phyloP scores from a whole-genome alignment of 1,140 invertebrate species.

The Watersipora subatra region DNA sequence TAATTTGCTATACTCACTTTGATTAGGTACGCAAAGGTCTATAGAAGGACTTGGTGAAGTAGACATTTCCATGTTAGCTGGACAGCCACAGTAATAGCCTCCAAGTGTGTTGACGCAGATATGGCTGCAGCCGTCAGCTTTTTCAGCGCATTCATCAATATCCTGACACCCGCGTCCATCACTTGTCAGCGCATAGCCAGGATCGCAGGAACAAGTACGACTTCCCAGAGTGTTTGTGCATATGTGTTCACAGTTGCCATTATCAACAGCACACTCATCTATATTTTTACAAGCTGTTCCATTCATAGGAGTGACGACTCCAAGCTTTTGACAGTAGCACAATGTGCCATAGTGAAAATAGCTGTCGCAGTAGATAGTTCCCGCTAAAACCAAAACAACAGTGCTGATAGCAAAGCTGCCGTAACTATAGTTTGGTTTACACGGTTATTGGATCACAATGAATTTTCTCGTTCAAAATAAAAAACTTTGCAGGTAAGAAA shows the following conservation, averaged over 20 bases:
- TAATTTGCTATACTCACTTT: too few relatives aligned
- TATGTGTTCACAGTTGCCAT: slow-evolving; percentile 57
- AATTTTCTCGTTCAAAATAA: too few relatives aligned
- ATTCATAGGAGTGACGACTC: neutral
- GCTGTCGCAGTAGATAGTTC: neutral
- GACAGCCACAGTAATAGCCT: slow-evolving; percentile 4
- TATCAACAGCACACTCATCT: slow-evolving; percentile 18
- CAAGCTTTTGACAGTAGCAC: neutral
- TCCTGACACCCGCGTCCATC: neutral
- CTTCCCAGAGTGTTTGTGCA: slow-evolving; percentile 73
- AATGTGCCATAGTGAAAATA: neutral
- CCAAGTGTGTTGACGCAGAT: slow-evolving; percentile 4
- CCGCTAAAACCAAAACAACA: too few relatives aligned
- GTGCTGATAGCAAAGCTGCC: too few relatives aligned
- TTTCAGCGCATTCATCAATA: slow-evolving; percentile 7
- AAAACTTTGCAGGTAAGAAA: too few relatives aligned
- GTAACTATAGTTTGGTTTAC: too few relatives aligned
- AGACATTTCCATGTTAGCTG: neutral
- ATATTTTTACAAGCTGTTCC: slow-evolving; percentile 11
- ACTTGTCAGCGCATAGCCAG: slow-evolving; percentile 51
- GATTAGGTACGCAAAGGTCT: too few relatives aligned
- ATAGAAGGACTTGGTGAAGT: neutral
- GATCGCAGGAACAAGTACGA: slow-evolving; percentile 64
- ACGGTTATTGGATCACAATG: too few relatives aligned
- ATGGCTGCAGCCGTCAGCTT: neutral